Base-by-base conservation (phyloP, 2,888 invertebrate species). In the Diarsia dahlii region DNA sequence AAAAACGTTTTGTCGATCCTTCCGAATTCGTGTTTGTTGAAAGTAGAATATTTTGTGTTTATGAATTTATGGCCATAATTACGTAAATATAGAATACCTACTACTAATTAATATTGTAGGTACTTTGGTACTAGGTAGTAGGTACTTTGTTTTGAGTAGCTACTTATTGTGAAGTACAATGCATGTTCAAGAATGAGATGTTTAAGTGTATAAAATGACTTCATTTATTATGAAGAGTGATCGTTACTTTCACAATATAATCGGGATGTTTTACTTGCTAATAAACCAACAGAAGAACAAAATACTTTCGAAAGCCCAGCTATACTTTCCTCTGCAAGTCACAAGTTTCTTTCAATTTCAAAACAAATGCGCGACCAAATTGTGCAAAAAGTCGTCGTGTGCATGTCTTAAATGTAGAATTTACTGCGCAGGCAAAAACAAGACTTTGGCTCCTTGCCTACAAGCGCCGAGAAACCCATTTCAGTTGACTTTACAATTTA, bases 371-470 rank as follows among this genome's bases (percentile, higher is more conserved):
- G 34, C 28, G 62, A 46, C 56, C 20, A 63, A 66, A 72, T 69
- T 80, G 45, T 12, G 18, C 45, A 71, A 84, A 75, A 84, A 71
- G 46, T 76, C 65, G 23, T 69, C 52, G 60, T 71, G 84, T 67
- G 84, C 71, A 74, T 68, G 63, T 76, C 74, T 71, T 76, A 81
- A 76, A 71, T 81, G 81, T 72, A 70, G 74, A 84, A 84, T 83
- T 83, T 84, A 84, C 81, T 76, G 76, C 74, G 28, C 58, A 66
- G 6, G 81, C 70, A 71, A 84, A 84, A 82, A 81, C 77, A 74
- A 74, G 54, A 58, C n/a, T 58, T 84, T 83, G 83, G 83, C 83
- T 83, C 85, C 23, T 56, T 83, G 83, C 83, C 83, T 84, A 63
- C 82, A 69, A 74, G 71, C 65, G 71, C 68, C 62, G 45, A 62